Base-by-base conservation (phyloP, 2,888 invertebrate genomes). In the Steinernema hermaphroditum region DNA sequence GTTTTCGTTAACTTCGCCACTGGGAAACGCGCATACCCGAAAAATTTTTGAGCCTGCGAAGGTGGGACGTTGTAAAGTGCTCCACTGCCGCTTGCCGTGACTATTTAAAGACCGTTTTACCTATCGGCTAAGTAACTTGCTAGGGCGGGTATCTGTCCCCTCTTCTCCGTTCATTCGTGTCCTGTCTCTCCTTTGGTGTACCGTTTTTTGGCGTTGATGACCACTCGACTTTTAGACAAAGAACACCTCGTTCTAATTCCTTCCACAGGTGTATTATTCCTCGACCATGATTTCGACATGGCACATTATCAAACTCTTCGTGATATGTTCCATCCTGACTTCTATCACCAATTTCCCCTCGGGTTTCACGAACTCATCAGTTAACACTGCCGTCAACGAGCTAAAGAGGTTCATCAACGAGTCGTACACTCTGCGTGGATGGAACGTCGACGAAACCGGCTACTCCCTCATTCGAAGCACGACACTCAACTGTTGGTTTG, bases 311-410 rank as follows among this genome's bases (percentile, higher is more conserved):
- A 75, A 79, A 27, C 77, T 81, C 16, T 73, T 83, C 34, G 57
- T 74, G 16, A 80, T 83, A 62, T 81, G 81, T 70, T 78, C 76
- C 22, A 73, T 75, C 2, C 79, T 83, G 43, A 78, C 83, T n/a
- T 75, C 77, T 62, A 80, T 82, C 76, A 83, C 83, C 70, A 83
- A 83, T 71, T 83, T 83, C 69, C 83, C 83, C 19, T 82, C 82
- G 6, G 83, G 82, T 54, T 83, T 83, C 77, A 83, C 83, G 29
- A 83, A 83, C 72, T 81, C 82, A 0, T 80, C 81, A 19, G 82
- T 83, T 27, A 83, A 83, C 78, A 83, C 82, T 19, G 83, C 83
- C 34, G 82, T 82, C 19, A 78, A 76, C 50, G 77, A 81, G 57
- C 74, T 83, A 14, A 74, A 79, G 72, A 73, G 72, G 77, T 83